phyloP scores from a whole-genome alignment of 2,888 invertebrate genomes.

The Eupithecia centaureata region DNA sequence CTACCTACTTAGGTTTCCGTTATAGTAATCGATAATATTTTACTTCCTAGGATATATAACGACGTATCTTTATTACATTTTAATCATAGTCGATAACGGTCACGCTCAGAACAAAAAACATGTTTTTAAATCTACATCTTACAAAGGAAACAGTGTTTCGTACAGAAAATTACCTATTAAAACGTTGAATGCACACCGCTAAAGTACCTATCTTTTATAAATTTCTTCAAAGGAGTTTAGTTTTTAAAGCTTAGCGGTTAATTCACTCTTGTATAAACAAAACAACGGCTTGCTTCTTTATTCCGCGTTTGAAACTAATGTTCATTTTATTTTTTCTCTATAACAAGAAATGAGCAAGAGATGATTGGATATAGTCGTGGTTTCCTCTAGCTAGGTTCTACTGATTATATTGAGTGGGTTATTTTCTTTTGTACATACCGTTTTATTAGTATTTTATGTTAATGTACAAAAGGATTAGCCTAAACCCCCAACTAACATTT shows the following conservation, averaged over 20 bases:
- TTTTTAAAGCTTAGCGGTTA: conserved; percentile 69
- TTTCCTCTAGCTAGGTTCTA: not conserved
- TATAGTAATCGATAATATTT: conserved; percentile 65
- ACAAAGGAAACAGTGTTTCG: conserved; percentile 58
- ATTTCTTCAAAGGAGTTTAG: conserved; percentile 70
- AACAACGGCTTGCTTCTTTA: conserved; percentile 51
- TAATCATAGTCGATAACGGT: conserved; percentile 31
- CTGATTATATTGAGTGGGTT: not conserved
- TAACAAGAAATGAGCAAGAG: not conserved
- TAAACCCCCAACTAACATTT: no score
- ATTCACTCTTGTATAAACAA: conserved; percentile 66
- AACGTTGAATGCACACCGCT: conserved; percentile 62
- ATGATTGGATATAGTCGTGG: not conserved
- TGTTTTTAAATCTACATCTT: conserved; percentile 43
- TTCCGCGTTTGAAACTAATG: conserved; percentile 35
- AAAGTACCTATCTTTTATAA: conserved; percentile 56
- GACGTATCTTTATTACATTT: conserved; percentile 31
- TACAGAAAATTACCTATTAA: conserved; percentile 60
- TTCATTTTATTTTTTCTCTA: conserved; percentile 26
- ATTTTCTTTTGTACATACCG: not conserved
- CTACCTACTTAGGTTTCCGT: conserved; percentile 71
- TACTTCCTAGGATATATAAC: conserved; percentile 49
- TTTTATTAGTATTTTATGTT: not conserved
- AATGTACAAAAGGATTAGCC: not conserved
- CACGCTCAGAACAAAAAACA: conserved; percentile 9